phyloP scores from a whole-genome alignment of 2,888 invertebrate genomes.

The Troilus luridus region DNA sequence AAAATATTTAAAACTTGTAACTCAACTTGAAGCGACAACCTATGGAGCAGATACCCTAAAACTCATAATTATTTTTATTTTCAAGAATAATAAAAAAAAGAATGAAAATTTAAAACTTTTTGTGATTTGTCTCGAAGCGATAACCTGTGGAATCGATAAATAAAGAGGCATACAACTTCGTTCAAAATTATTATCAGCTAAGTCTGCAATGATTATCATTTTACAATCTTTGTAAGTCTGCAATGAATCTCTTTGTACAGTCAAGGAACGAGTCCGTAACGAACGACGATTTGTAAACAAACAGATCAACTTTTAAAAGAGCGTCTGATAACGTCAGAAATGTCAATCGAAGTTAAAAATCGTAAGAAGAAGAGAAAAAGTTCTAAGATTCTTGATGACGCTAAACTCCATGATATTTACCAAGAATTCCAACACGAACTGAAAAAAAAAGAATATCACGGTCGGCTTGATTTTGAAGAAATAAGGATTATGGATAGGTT shows the following conservation, averaged over 20 bases:
- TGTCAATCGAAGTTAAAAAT: neutral
- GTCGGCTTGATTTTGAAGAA: neutral
- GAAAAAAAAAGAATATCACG: neutral
- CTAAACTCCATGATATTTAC: neutral
- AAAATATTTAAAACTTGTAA: too few relatives aligned
- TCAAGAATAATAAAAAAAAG: too few relatives aligned
- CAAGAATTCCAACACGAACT: neutral
- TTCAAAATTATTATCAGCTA: too few relatives aligned
- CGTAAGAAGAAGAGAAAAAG: neutral
- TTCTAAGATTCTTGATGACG: neutral
- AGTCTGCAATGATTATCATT: too few relatives aligned
- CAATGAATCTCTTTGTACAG: neutral
- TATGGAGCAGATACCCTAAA: too few relatives aligned
- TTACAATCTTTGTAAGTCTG: too few relatives aligned
- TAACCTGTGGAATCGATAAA: too few relatives aligned
- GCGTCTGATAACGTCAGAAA: neutral
- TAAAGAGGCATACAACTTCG: too few relatives aligned
- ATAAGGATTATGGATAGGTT: slow-evolving; percentile 15
- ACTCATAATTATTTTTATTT: too few relatives aligned
- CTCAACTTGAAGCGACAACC: too few relatives aligned
- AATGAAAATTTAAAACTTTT: too few relatives aligned
- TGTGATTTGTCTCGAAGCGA: too few relatives aligned
- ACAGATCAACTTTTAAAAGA: neutral
- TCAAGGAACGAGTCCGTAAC: neutral
- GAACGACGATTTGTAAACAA: neutral